phyloP scores from a whole-genome alignment of 2,113 vertebrate genomes.

The Ifrita kowaldi region DNA sequence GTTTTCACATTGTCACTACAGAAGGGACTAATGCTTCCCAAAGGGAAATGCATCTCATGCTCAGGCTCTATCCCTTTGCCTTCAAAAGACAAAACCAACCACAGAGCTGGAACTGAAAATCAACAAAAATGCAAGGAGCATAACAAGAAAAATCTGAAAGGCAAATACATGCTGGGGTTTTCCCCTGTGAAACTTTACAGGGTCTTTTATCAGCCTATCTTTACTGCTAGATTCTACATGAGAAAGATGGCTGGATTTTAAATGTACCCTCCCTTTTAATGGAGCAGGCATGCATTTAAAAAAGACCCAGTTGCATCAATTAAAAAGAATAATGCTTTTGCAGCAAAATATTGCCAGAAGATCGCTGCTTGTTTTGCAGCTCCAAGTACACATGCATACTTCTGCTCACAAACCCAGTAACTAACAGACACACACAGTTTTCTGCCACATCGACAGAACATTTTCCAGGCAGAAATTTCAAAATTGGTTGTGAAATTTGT shows the following conservation, averaged over 20 bases:
- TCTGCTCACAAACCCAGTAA: not conserved
- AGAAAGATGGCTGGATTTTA: not conserved
- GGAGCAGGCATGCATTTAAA: not conserved
- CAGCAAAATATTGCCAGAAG: not conserved
- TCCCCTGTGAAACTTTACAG: not conserved
- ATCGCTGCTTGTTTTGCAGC: not conserved
- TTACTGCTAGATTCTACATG: not conserved
- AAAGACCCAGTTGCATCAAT: not conserved
- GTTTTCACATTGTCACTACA: not conserved
- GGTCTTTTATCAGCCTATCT: not conserved
- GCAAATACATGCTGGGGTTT: not conserved
- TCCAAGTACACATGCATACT: not conserved
- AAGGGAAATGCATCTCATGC: not conserved
- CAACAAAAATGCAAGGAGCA: not conserved
- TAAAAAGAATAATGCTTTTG: not conserved
- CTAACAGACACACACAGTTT: not conserved
- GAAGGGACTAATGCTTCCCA: not conserved
- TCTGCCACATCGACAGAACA: not conserved
- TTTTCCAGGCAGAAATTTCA: not conserved
- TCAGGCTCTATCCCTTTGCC: not conserved
- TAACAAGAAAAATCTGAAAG: conserved; percentile 3
- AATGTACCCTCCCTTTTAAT: not conserved
- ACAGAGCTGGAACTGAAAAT: not conserved
- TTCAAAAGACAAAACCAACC: not conserved
- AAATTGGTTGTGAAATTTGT: not conserved